Base-by-base conservation (phyloP, 2,888 invertebrate species). In the Anoncus sp. region DNA sequence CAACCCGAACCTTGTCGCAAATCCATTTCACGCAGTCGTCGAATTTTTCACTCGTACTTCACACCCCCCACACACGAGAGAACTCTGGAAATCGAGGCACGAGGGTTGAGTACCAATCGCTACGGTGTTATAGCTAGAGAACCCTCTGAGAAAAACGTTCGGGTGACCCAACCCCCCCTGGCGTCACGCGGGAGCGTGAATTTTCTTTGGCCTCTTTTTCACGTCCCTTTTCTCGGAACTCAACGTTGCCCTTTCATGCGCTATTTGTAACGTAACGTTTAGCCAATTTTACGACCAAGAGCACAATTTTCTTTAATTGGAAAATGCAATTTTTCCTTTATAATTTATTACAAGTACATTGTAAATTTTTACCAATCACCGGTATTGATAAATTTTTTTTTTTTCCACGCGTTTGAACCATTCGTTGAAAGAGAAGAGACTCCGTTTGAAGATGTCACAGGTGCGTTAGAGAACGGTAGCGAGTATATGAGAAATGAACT, bases 1-100 rank as follows among this genome's bases (percentile, higher is more conserved):
- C 81, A 81, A 83, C 81, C 82, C 85, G 86, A 74, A 75, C 81
- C 88, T 89, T 89, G 90, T 90, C 88, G 87, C 88, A 89, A 90
- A 90, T 90, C 89, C 89, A 89, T 88, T 89, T 87, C 85, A 86
- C 59, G 10, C 85, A 86, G 85, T 85, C 85, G 84, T 82, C 83
- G 85, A 86, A 87, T 87, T 87, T 73, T 59, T 81, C 82, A 85
- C 85, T 84, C 82, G 85, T 85, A 85, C 62, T 51, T 51, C 82
- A 76, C 77, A 77, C 66, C 14, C 7, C 20, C 38, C n/a, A 55
- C 38, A 53, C n/a, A 24, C 10, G 14, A 14, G 40, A 1, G 7
- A 4, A 47, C 10, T 22, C 12, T 45, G 67, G 47, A 49, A 59
- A 85, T 87, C 83, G 84, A 55, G 83, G 82, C n/a, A 88, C 87